Evolutionary conservation across 2,113 vertebrate species (phyloP).

Genomic region (Myanophis thanlyinensis): DNA sequence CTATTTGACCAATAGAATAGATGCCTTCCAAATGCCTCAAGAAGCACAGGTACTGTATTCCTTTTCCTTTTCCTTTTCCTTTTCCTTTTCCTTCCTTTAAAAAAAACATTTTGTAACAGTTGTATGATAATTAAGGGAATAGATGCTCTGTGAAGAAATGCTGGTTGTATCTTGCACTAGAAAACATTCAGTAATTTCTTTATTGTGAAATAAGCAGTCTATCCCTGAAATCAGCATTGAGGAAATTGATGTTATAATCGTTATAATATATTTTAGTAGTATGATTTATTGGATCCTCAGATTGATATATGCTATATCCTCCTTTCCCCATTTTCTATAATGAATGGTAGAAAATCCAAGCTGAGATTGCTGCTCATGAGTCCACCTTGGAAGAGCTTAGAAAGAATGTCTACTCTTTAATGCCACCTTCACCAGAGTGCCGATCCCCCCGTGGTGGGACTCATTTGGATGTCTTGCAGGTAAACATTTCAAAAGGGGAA

Average conservation of each 20-base stretch:
- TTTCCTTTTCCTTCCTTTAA: neutral
- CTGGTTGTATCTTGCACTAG: neutral
- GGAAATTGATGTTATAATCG: neutral
- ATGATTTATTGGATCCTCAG: slow-evolving; percentile 17
- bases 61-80: neutral
- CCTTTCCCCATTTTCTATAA: neutral
- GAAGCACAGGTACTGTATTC: slow-evolving; percentile 92
- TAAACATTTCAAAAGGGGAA: slow-evolving; percentile 50
- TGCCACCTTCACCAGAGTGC: slow-evolving; percentile 74
- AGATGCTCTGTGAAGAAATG: neutral
- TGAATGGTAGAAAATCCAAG: slow-evolving; percentile 82
- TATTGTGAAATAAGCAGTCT: slow-evolving; percentile 11
- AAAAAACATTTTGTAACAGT: neutral
- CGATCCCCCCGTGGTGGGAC: slow-evolving; percentile 80
- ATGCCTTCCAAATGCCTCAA: slow-evolving; percentile 90
- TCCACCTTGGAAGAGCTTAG: slow-evolving; percentile 86
- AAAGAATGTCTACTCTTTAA: slow-evolving; percentile 75
- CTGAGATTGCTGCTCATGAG: slow-evolving; percentile 89
- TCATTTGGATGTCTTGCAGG: slow-evolving; percentile 89
- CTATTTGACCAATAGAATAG: slow-evolving; percentile 92
- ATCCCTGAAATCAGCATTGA: neutral
- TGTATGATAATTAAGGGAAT: neutral
- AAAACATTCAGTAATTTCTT: neutral
- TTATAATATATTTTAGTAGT: slow-evolving; percentile 14
- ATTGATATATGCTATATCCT: slow-evolving; percentile 4